Evolutionary conservation across 2,888 invertebrate species (phyloP).

Genomic region (Seira ritae): DNA sequence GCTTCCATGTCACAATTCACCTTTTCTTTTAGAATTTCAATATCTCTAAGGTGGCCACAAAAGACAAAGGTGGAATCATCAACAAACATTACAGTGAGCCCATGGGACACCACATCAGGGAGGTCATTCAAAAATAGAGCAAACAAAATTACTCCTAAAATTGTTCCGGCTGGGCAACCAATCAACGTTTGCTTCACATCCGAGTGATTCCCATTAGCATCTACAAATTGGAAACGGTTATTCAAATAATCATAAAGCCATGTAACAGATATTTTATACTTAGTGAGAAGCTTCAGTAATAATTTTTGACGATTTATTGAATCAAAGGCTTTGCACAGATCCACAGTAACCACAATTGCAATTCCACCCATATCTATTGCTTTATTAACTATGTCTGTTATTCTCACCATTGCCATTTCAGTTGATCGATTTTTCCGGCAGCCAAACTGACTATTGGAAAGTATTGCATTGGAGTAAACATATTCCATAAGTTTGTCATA

Average conservation of each 20-base stretch:
- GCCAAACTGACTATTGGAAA: conserved; percentile 25
- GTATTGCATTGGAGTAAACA: background rate
- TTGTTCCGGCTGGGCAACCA: background rate
- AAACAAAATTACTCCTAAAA: background rate
- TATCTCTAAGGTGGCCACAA: background rate
- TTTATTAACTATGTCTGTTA: conserved; percentile 23
- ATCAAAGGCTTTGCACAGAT: conserved; percentile 44
- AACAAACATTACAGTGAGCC: conserved; percentile 19
- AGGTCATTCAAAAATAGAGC: conserved; percentile 34
- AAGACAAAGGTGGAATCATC: conserved; percentile 31
- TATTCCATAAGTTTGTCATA: background rate
- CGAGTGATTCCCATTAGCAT: background rate
- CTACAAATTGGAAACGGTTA: conserved; percentile 10
- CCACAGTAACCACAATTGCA: conserved; percentile 13
- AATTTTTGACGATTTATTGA: conserved; percentile 27
- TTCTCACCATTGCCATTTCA: conserved; percentile 37
- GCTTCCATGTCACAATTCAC: conserved; percentile 9
- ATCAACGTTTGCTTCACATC: background rate
- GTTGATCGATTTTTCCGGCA: conserved; percentile 34
- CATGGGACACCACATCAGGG: background rate
- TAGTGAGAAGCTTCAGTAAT: background rate
- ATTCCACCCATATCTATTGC: conserved; percentile 25
- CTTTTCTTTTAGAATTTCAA: background rate
- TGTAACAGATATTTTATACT: conserved; percentile 31
- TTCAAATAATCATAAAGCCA: conserved; percentile 9